Conservation (phyloP, 2,888 invertebrate species). For the Allacma fusca region DNA sequence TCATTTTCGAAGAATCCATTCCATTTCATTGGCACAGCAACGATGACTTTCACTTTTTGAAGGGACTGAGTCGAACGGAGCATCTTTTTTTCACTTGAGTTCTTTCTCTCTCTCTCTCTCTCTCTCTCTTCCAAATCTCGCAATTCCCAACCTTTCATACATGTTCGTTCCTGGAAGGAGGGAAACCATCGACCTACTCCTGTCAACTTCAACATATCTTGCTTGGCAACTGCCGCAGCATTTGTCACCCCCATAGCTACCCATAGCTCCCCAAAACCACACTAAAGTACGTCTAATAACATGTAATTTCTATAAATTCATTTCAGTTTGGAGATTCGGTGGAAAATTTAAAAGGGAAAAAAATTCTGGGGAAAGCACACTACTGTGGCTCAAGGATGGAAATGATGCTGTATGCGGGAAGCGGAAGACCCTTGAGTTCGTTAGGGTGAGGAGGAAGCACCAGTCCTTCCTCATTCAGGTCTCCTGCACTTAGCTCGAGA, state of each 20-base stretch:
- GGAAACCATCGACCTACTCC: too few relatives aligned
- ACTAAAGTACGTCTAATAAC: too few relatives aligned
- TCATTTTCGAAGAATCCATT: slow-evolving; percentile 34
- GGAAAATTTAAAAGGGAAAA: too few relatives aligned
- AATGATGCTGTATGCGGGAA: neutral
- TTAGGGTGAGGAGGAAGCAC: neutral
- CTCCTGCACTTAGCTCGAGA: neutral
- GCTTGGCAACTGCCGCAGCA: too few relatives aligned
- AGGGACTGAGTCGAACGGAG: slow-evolving; percentile 6
- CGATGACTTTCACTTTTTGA: neutral
- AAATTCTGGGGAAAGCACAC: neutral
- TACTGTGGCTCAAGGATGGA: neutral
- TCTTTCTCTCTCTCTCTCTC: neutral
- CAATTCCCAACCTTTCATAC: neutral
- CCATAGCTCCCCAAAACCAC: too few relatives aligned
- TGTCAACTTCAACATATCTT: too few relatives aligned
- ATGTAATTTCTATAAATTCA: too few relatives aligned
- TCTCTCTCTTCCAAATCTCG: neutral
- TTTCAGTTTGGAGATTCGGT: too few relatives aligned
- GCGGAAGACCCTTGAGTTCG: neutral
- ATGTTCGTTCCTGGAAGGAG: neutral
- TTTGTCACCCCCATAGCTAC: too few relatives aligned
- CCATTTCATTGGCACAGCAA: slow-evolving; percentile 11
- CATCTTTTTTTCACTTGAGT: neutral
- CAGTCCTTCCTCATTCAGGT: too few relatives aligned